These are phyloP conservation scores for Zhuqinia jingwanae DNA, from an alignment of 2,888 invertebrate species.

Conservation along the genomic window DNA sequence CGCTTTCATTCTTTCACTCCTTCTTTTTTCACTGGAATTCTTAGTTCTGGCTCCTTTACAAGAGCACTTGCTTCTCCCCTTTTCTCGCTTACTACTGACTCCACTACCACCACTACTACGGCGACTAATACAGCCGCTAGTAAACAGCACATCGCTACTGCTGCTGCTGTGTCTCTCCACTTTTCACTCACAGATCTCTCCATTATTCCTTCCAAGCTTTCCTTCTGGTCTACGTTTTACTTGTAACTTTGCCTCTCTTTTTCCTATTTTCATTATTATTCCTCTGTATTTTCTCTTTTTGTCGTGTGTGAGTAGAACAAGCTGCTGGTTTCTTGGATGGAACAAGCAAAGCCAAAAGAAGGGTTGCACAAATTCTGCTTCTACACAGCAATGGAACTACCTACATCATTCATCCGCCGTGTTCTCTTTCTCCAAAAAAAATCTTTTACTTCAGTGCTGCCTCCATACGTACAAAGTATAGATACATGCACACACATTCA, in stretches of 20 bases:
- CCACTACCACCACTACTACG: neutral
- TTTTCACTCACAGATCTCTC: slow-evolving; percentile 20
- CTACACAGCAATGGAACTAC: neutral
- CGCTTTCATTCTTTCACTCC: slow-evolving; percentile 52
- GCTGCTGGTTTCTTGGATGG: slow-evolving; percentile 38
- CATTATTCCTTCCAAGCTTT: slow-evolving; percentile 31
- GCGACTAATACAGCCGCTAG: neutral
- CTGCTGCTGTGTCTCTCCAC: neutral
- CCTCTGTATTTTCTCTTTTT: slow-evolving; percentile 36
- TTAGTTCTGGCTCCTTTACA: slow-evolving; percentile 67
- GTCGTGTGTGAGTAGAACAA: slow-evolving; percentile 32
- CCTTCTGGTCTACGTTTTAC: slow-evolving; percentile 10
- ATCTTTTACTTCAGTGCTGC: neutral
- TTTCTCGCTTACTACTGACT: neutral
- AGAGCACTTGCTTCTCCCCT: slow-evolving; percentile 66
- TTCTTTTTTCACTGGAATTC: slow-evolving; percentile 68
- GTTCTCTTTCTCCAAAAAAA: slow-evolving; percentile 43
- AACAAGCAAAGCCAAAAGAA: slow-evolving; percentile 14
- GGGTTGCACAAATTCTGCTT: slow-evolving; percentile 2
- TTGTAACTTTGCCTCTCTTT: neutral
- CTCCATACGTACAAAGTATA: neutral
- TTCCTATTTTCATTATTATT: slow-evolving; percentile 19
- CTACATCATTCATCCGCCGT: slow-evolving; percentile 26
- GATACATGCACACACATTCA: neutral
- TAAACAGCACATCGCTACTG: too few species aligned